phyloP scores from a whole-genome alignment of 2,797 vertebrate genomes.

The Myripristis jacobus region DNA sequence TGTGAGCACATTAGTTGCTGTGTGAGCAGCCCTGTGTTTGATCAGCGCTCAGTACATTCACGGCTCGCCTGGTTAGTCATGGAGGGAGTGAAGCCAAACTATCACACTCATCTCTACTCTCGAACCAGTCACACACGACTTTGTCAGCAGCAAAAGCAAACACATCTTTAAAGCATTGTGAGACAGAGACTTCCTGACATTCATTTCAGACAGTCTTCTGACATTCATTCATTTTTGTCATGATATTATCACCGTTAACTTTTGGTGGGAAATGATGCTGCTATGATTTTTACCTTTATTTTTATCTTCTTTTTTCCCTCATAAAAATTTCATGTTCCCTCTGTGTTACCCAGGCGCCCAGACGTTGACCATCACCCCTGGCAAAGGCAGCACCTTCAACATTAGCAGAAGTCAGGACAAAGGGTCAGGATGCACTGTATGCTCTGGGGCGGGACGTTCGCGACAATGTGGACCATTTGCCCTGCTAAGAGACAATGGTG shows the following conservation, averaged over 20 bases:
- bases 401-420: slow-evolving; percentile 47
- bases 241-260: not conserved
- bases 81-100: slow-evolving; percentile 26
- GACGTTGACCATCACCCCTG: slow-evolving; percentile 51
- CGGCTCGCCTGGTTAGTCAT: slow-evolving; percentile 54
- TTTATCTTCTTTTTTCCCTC: not conserved
- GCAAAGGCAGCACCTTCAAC: slow-evolving; percentile 50
- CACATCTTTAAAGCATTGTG: no score
- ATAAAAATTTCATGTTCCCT: not conserved
- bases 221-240: no score
- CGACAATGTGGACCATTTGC: slow-evolving; percentile 36
- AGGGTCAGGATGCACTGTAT: slow-evolving; percentile 68
- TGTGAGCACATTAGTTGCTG: not conserved
- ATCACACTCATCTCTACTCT: slow-evolving; percentile 8
- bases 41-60: slow-evolving; percentile 18
- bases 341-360: slow-evolving; percentile 45
- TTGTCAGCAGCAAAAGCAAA: slow-evolving; percentile 1
- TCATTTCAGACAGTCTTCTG: no score
- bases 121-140: slow-evolving; percentile 31
- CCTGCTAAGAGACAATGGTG: slow-evolving; percentile 15
- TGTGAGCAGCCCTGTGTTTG: slow-evolving; percentile 39
- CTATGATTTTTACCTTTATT: not conserved
- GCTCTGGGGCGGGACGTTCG: slow-evolving; percentile 7
- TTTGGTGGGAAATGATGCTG: not conserved
- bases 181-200: no score